A percentile compares a stretch with the other conserved stretches of the same genome.
Evolutionary conservation across 2,113 vertebrate genomes (phyloP).

Genomic region (Campylomormyrus tamandua): DNA sequence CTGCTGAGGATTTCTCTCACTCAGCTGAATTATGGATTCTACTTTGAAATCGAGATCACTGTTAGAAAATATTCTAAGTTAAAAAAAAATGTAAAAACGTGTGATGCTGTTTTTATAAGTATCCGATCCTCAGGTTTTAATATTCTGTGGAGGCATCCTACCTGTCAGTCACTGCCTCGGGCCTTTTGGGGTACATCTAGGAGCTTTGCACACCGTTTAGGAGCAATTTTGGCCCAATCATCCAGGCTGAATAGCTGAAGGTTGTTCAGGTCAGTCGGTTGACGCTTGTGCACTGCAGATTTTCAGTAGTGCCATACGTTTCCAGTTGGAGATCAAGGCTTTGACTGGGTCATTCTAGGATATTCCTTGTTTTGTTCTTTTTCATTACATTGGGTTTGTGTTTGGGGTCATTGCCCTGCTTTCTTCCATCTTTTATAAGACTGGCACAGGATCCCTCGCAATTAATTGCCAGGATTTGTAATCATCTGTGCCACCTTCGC

Average conservation of each 20-base stretch:
- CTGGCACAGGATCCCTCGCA: neutral
- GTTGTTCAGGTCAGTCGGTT: neutral
- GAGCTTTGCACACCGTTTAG: neutral
- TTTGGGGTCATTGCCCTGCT: neutral
- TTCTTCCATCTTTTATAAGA: neutral
- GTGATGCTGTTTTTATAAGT: neutral
- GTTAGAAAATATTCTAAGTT: neutral
- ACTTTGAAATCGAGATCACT: neutral
- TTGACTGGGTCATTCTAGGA: neutral
- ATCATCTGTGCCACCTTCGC: neutral
- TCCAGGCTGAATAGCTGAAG: neutral
- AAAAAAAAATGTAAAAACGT: neutral
- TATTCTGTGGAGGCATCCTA: neutral
- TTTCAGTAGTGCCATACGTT: neutral
- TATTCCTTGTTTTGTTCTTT: neutral
- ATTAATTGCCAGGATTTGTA: neutral
- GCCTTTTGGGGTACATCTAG: neutral
- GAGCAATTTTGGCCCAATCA: neutral
- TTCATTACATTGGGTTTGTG: neutral
- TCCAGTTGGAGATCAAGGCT: neutral
- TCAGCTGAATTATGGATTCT: neutral
- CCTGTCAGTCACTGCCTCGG: neutral
- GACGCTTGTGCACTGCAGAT: neutral
- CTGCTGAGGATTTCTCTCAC: neutral
- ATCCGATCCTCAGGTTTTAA: neutral